These are phyloP conservation scores for Drosophila affinis DNA, from an alignment of 2,888 invertebrate species.

Conservation along the genomic window DNA sequence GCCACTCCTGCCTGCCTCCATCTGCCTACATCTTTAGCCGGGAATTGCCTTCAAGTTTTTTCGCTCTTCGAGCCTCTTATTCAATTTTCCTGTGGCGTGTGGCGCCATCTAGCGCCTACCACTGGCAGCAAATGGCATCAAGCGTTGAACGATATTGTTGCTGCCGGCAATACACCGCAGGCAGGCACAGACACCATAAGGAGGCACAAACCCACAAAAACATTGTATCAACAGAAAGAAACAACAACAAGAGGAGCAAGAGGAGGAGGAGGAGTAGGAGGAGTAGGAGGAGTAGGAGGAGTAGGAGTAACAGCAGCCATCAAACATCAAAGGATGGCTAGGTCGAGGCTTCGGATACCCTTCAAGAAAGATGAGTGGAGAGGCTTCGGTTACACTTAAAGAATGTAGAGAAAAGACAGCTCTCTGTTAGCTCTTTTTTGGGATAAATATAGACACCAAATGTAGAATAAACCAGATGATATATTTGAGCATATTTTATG, in stretches of 20 bases:
- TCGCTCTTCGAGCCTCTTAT: slow-evolving; percentile 56
- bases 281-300: background rate
- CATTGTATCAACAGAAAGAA: slow-evolving; percentile 15
- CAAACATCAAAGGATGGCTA: slow-evolving; percentile 12
- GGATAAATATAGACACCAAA: too few relatives aligned
- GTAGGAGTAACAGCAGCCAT: background rate
- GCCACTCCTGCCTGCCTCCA: background rate
- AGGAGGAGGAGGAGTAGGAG: background rate
- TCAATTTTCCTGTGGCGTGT: slow-evolving; percentile 71
- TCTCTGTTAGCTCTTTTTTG: too few relatives aligned
- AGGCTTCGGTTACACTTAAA: too few relatives aligned
- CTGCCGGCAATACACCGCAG: slow-evolving; percentile 62
- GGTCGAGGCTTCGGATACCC: slow-evolving; percentile 11
- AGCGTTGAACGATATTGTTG: slow-evolving; percentile 53
- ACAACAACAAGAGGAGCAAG: slow-evolving; percentile 24
- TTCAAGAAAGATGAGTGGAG: background rate
- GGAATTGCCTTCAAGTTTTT: slow-evolving; percentile 45
- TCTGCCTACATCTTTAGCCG: slow-evolving; percentile 39
- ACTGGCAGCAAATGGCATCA: slow-evolving; percentile 40
- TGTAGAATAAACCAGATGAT: too few relatives aligned
- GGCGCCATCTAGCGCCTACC: slow-evolving; percentile 75
- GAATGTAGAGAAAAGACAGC: too few relatives aligned
- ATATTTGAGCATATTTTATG: too few relatives aligned
- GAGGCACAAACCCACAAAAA: slow-evolving; percentile 27
- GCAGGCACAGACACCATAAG: slow-evolving; percentile 56